These are phyloP conservation scores for Trichomalopsis sarcophagae DNA, from an alignment of 1,140 invertebrate species.

Conservation along the genomic window DNA sequence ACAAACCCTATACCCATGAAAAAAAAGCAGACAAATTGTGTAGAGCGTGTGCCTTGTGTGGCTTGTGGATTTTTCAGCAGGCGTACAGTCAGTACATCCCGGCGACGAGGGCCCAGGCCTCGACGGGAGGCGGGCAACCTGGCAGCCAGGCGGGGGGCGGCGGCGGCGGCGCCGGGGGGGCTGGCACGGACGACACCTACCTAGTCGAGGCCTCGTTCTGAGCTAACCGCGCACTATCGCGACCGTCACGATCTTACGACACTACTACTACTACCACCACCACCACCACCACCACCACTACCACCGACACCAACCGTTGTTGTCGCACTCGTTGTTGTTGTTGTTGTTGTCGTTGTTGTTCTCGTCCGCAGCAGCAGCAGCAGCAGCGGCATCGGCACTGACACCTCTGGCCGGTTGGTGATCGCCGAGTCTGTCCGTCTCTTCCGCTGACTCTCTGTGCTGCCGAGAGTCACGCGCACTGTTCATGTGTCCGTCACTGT, in stretches of 20 bases:
- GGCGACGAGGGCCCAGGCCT: slow-evolving; percentile 76
- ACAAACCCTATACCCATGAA: background rate
- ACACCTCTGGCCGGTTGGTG: too few species aligned
- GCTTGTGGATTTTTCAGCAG: slow-evolving; percentile 79
- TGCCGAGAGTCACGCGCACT: too few species aligned
- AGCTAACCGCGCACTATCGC: slow-evolving; percentile 52
- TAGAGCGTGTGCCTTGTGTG: slow-evolving; percentile 69
- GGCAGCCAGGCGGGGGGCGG: slow-evolving; percentile 67
- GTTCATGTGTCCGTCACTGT: too few species aligned
- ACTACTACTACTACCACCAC: background rate
- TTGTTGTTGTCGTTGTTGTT: background rate
- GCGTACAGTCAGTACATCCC: slow-evolving; percentile 89
- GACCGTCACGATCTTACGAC: background rate
- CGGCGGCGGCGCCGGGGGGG: slow-evolving; percentile 70
- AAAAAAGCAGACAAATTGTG: slow-evolving; percentile 65
- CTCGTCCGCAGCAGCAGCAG: background rate
- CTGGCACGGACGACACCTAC: slow-evolving; percentile 81
- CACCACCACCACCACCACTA: background rate
- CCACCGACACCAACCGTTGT: background rate
- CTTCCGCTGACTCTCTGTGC: background rate
- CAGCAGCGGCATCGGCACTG: background rate
- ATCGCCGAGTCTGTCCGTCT: background rate
- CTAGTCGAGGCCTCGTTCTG: slow-evolving; percentile 89
- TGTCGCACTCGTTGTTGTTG: background rate
- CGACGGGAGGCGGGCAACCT: slow-evolving; percentile 75